These are phyloP conservation scores for Sarcophaga peregrina DNA, from an alignment of 1,140 invertebrate species.

Conservation along the genomic window DNA sequence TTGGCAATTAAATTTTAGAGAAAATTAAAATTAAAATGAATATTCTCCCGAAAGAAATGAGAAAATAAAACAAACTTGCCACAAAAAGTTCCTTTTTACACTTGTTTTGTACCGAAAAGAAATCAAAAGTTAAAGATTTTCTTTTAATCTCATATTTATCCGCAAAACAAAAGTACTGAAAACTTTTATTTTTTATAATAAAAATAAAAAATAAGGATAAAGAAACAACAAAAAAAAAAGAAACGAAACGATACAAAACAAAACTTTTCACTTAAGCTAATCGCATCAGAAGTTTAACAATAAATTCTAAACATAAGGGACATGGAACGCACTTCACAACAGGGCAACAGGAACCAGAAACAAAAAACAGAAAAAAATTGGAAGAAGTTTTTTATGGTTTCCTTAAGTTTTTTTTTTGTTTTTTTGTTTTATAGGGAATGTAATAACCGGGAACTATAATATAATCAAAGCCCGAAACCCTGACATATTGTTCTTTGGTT, in stretches of 20 bases:
- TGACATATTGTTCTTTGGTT: not conserved
- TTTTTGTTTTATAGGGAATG: not conserved
- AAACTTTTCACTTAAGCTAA: constrained; percentile 36
- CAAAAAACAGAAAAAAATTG: not conserved
- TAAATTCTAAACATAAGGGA: constrained; percentile 30
- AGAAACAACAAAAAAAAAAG: not conserved
- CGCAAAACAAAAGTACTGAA: not conserved
- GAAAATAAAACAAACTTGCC: too few relatives aligned
- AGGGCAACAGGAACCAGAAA: too few relatives aligned
- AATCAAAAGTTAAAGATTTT: not conserved
- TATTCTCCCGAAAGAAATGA: too few relatives aligned
- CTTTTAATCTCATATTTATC: not conserved
- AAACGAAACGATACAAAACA: not conserved
- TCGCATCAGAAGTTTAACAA: constrained; percentile 31
- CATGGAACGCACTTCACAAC: not conserved
- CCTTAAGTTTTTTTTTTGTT: not conserved
- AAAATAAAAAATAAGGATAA: not conserved
- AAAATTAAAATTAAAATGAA: too few relatives aligned
- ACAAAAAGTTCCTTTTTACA: too few relatives aligned
- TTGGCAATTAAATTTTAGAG: too few relatives aligned
- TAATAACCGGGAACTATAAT: not conserved
- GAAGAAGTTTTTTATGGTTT: constrained; percentile 1
- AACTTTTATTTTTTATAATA: not conserved
- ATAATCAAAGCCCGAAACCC: not conserved
- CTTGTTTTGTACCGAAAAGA: too few relatives aligned